phyloP scores from a whole-genome alignment of 1,140 invertebrate genomes.

The Onthophagus taurus region DNA sequence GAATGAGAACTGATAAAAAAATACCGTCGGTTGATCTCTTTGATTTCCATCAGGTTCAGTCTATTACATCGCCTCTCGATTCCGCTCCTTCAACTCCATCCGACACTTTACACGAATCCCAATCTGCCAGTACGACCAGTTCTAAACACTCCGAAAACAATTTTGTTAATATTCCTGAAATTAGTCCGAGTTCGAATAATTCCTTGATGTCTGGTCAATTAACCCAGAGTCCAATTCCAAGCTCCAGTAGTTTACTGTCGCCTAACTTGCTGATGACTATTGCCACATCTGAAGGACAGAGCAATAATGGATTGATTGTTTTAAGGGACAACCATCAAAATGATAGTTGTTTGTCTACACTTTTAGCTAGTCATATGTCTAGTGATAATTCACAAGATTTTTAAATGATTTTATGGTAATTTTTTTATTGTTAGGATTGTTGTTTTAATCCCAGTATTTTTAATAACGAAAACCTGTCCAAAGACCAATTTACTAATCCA shows the following conservation, averaged over 20 bases:
- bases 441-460: slow-evolving; percentile 4
- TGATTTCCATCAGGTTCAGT: slow-evolving; percentile 23
- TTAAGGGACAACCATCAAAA: slow-evolving; percentile 23
- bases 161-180: slow-evolving; percentile 34
- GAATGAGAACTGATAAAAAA: slow-evolving; percentile 33
- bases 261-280: slow-evolving; percentile 25
- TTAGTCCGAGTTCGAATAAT: slow-evolving; percentile 32
- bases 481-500: too few relatives aligned
- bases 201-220: slow-evolving; percentile 32
- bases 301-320: slow-evolving; percentile 18
- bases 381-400: slow-evolving; percentile 33
- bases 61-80: slow-evolving; percentile 32
- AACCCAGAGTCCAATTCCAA: slow-evolving; percentile 22
- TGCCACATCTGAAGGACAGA: slow-evolving; percentile 15
- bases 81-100: slow-evolving; percentile 31
- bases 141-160: slow-evolving; percentile 29
- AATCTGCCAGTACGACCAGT: slow-evolving; percentile 24
- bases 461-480: too few relatives aligned
- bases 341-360: slow-evolving; percentile 25
- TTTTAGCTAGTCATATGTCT: slow-evolving; percentile 25
- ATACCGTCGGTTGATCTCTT: slow-evolving; percentile 29
- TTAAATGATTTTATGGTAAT: slow-evolving; percentile 15
- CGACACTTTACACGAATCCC: slow-evolving; percentile 27
- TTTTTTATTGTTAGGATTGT: slow-evolving; percentile 3
- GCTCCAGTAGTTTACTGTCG: slow-evolving; percentile 20